These are phyloP conservation scores for Drosophila ohnishii DNA, from an alignment of 1,140 invertebrate genomes.

Conservation along the genomic window DNA sequence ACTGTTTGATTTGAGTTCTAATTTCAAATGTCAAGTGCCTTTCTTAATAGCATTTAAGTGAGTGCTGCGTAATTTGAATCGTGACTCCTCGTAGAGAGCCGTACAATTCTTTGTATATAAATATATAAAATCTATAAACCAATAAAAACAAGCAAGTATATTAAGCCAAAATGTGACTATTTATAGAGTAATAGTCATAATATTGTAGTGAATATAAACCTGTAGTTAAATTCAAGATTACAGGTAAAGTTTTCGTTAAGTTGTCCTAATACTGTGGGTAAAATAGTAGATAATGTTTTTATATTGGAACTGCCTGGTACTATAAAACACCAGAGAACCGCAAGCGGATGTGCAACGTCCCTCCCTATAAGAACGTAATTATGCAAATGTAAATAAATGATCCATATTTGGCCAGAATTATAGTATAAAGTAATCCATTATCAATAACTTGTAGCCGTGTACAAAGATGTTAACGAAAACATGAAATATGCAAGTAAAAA, in stretches of 20 bases:
- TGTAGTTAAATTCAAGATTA: not conserved
- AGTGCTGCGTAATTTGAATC: conserved; percentile 20
- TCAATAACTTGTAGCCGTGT: conserved; percentile 16
- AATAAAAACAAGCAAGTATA: conserved; percentile 4
- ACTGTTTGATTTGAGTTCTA: conserved; percentile 23
- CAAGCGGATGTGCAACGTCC: conserved; percentile 17
- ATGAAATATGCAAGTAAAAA: conserved; percentile 7
- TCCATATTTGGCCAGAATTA: conserved; percentile 21
- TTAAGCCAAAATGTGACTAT: conserved; percentile 60
- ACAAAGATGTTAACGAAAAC: conserved; percentile 9
- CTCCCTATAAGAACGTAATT: conserved; percentile 30
- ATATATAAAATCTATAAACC: conserved; percentile 14
- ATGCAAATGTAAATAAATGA: conserved; percentile 55
- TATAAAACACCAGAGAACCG: not conserved
- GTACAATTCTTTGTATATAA: conserved; percentile 16
- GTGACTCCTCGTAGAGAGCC: not conserved
- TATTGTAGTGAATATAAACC: not conserved
- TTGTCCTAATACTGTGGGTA: conserved; percentile 15
- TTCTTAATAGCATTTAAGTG: conserved; percentile 69
- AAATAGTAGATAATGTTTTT: conserved; percentile 5
- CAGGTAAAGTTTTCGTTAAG: conserved; percentile 1
- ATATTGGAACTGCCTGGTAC: not conserved
- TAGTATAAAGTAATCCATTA: conserved; percentile 20
- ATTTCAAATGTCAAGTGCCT: conserved; percentile 75
- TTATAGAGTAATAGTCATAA: conserved; percentile 20